A percentile compares a stretch with the other conserved stretches of the same genome.
Evolutionary conservation across 2,888 invertebrate species (phyloP).

Genomic region (Drosophila koepferae): DNA sequence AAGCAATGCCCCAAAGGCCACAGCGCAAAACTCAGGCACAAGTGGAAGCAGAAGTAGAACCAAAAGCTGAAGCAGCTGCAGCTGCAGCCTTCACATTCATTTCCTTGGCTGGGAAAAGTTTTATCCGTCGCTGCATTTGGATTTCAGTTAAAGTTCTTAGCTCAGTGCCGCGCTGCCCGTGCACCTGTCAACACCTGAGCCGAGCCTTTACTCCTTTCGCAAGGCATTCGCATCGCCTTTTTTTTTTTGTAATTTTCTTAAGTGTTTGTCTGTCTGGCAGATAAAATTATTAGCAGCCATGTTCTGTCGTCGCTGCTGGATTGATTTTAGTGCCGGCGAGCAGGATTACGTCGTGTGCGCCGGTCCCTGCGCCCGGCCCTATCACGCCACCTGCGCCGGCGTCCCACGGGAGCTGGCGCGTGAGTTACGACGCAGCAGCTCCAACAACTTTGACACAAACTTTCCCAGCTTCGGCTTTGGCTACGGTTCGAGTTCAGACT

Average conservation of each 20-base stretch:
- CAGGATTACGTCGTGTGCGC: conserved; percentile 77
- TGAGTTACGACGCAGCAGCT: conserved; percentile 51
- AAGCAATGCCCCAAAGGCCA: conserved; percentile 47
- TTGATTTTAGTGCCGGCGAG: conserved; percentile 81
- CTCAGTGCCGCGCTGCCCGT: conserved; percentile 52
- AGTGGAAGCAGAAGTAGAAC: not conserved
- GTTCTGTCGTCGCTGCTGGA: conserved; percentile 85
- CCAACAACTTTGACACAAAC: conserved; percentile 8
- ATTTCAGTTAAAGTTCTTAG: conserved; percentile 11
- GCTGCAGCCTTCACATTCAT: conserved; percentile 3
- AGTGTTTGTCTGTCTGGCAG: conserved; percentile 53
- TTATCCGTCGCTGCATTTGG: conserved; percentile 6
- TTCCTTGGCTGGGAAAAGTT: conserved; percentile 20
- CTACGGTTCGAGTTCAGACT: too few species aligned
- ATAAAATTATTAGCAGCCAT: conserved; percentile 71
- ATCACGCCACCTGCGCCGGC: conserved; percentile 81
- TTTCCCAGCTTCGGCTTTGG: conserved; percentile 4
- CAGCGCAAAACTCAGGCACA: conserved; percentile 2
- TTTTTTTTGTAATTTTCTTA: conserved; percentile 66
- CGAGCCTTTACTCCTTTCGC: conserved; percentile 42
- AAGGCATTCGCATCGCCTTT: conserved; percentile 8
- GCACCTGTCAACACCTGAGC: conserved; percentile 69
- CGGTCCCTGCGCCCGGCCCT: conserved; percentile 82
- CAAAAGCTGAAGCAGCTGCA: conserved; percentile 7
- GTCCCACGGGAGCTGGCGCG: conserved; percentile 72